Conservation (phyloP, 2,797 vertebrate species). For the Nothura maculosa region DNA sequence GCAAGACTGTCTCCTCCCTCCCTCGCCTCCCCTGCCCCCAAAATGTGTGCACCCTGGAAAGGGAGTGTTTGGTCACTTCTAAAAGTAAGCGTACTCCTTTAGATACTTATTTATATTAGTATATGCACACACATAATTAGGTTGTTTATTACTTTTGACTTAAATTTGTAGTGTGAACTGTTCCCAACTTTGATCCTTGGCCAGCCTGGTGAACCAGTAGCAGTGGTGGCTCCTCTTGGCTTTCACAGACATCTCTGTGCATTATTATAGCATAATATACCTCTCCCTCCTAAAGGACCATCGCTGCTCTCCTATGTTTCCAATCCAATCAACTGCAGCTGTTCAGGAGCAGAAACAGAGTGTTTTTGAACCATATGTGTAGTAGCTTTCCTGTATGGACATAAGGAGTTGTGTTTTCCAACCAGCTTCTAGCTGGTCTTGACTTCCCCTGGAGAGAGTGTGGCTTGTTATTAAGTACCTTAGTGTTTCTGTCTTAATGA, state of each 20-base stretch:
- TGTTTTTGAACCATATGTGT: rapidly evolving
- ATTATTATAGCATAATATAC: rapidly evolving
- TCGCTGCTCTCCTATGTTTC: too few relatives aligned
- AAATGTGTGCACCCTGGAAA: slow-evolving; percentile 5
- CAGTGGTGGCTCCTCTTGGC: background rate
- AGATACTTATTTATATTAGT: too few relatives aligned
- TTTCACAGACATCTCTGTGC: background rate
- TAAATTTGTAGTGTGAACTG: background rate
- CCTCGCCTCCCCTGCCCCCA: slow-evolving; percentile 36
- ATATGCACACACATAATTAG: too few relatives aligned
- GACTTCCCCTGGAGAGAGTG: background rate
- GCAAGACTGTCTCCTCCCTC: slow-evolving; percentile 73
- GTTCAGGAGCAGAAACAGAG: background rate
- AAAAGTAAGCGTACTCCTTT: background rate
- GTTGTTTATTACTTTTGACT: too few relatives aligned
- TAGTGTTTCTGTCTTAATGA: background rate
- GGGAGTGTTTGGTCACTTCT: slow-evolving; percentile 13
- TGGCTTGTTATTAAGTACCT: background rate
- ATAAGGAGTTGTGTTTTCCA: background rate
- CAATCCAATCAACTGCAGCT: background rate
- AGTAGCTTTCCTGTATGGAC: background rate
- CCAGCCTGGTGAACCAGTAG: background rate
- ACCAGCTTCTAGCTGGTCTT: background rate
- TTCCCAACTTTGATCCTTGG: background rate
- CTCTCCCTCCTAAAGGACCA: background rate